Base-by-base conservation (phyloP, 2,113 vertebrate species). In the Pygoscelis antarcticus region DNA sequence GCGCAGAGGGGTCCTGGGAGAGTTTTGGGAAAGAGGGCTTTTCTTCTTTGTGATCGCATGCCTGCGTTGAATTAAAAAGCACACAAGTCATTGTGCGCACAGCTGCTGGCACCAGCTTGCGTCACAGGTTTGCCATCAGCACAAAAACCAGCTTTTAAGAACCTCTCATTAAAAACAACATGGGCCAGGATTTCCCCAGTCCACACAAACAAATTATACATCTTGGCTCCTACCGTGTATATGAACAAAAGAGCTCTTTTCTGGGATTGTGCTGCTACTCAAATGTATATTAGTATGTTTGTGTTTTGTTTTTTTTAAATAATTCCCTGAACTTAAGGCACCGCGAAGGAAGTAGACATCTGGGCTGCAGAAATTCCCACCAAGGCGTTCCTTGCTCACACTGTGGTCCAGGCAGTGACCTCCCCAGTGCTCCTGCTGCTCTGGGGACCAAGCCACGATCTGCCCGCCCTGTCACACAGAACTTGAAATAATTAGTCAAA, bases 1-100 rank as follows among this genome's bases (percentile, higher is more conserved):
- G 12, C 4, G 9, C 0, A 0, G 38, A 36, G 1, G 3, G 7
- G 34, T 66, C 60, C 71, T 61, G 52, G 34, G 20, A 65, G 52
- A 80, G n/a, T n/a, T 92, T 89, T 52, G 40, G 47, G 83, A 54
- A 86, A 49, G 23, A 75, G 6, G 7, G 10, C 5, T 92, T 80
- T 79, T 71, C 68, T 79, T 71, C 68, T 49, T 60, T 2, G 0
- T 21, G 20, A 38, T 55, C 18, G 4, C 47, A 7, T 9, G 14
- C 32, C 40, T 62, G 42, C 1, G 0, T 16, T 76, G 61, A 44
- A 80, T 72, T 61, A 18, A 68, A 54, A 71, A 72, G 29, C 26
- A 60, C 51, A 21, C 32, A 40, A 38, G 23, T 36, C 13, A 2
- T 29, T 49, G 38, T 57, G 78, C 32, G 46, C 86, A 70, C 68